Evolutionary conservation across 2,113 vertebrate genomes (phyloP).

Genomic region (Dryoscopus gambensis): DNA sequence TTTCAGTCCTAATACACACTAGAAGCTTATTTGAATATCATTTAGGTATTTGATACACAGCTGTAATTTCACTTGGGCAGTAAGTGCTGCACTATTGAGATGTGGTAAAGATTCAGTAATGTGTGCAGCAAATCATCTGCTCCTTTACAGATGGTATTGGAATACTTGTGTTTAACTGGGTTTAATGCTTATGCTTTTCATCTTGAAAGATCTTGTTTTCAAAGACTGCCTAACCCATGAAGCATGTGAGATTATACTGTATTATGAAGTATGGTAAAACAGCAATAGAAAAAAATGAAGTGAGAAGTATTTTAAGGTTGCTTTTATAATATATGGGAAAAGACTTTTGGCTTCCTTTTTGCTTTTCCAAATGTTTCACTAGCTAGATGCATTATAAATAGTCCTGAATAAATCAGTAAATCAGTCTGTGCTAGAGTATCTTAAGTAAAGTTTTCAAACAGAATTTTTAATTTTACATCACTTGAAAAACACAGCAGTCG

Average conservation of each 20-base stretch:
- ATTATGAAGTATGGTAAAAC: background rate
- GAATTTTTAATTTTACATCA: slow-evolving; percentile 52
- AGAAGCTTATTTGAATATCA: background rate
- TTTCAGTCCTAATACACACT: background rate
- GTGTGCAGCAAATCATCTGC: background rate
- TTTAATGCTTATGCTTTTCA: background rate
- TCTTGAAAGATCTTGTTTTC: background rate
- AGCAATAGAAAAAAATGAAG: background rate
- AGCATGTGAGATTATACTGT: background rate
- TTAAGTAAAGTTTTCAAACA: slow-evolving; percentile 47
- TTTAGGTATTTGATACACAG: background rate
- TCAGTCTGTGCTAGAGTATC: background rate
- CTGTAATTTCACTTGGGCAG: background rate
- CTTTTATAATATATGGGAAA: background rate
- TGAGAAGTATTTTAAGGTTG: background rate
- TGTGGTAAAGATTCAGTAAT: background rate
- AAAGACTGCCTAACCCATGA: background rate
- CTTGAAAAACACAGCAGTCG: background rate
- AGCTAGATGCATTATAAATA: background rate
- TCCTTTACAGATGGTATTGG: background rate
- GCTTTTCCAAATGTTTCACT: background rate
- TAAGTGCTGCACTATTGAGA: background rate
- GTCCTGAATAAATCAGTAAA: slow-evolving; percentile 35
- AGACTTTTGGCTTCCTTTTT: slow-evolving; percentile 5
- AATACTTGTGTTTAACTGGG: background rate